These are phyloP conservation scores for Euzophera pinguis DNA, from an alignment of 2,888 invertebrate genomes.

Conservation along the genomic window DNA sequence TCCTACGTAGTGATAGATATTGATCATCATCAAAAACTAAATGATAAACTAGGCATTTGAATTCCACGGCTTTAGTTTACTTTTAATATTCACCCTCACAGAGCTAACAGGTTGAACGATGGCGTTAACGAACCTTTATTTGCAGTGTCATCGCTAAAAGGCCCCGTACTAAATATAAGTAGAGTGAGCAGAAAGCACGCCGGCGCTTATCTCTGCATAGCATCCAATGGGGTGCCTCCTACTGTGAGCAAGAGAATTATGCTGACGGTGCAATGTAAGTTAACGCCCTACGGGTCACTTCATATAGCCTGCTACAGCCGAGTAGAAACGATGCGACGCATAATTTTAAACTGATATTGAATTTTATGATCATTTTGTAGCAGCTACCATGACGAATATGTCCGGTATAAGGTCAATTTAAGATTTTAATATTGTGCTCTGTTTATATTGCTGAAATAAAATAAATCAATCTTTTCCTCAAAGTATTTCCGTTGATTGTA, in stretches of 20 bases:
- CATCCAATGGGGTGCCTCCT: constrained; percentile 91
- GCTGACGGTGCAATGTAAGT: constrained; percentile 90
- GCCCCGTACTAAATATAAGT: constrained; percentile 83
- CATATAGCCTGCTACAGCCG: not conserved
- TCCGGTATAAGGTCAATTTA: too few relatives aligned
- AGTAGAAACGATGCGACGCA: not conserved
- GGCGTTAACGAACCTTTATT: constrained; percentile 9
- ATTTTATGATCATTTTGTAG: constrained; percentile 10
- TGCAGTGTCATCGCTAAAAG: constrained; percentile 83
- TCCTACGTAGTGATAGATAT: too few relatives aligned
- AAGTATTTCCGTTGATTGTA: too few relatives aligned
- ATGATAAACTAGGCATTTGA: too few relatives aligned
- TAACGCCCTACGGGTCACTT: constrained; percentile 10
- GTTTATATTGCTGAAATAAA: too few relatives aligned
- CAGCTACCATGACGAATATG: too few relatives aligned
- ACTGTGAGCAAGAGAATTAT: constrained; percentile 93
- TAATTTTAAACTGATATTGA: not conserved
- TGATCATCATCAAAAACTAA: too few relatives aligned
- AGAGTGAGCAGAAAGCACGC: constrained; percentile 87
- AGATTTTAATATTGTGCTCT: too few relatives aligned
- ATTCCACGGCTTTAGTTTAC: too few relatives aligned
- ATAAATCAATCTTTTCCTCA: too few relatives aligned
- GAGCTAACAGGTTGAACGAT: not conserved
- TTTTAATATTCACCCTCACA: too few relatives aligned
- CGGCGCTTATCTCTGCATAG: constrained; percentile 90